These are phyloP conservation scores for Eulithis testata DNA, from an alignment of 2,888 invertebrate genomes.

Conservation along the genomic window DNA sequence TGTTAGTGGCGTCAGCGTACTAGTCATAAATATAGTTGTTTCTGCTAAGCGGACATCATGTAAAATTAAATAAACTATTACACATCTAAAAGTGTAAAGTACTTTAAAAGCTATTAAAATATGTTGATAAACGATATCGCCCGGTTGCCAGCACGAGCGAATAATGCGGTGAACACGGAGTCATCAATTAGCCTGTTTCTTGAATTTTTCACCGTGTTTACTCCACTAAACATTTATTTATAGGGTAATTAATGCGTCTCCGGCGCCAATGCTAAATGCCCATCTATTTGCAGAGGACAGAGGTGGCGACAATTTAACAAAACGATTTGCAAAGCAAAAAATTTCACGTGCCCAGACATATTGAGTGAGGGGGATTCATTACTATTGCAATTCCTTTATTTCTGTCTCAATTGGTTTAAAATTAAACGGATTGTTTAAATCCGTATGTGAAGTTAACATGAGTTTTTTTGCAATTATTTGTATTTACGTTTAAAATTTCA, in stretches of 20 bases:
- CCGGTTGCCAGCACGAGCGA: constrained; percentile 32
- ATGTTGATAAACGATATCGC: constrained; percentile 38
- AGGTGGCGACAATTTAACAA: constrained; percentile 33
- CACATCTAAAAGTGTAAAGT: constrained; percentile 1
- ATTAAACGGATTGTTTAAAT: constrained; percentile 1
- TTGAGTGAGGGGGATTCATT: constrained; percentile 17
- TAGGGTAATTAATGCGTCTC: constrained; percentile 63
- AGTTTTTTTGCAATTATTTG: no score
- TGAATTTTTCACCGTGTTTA: constrained; percentile 43
- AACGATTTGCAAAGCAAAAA: constrained; percentile 30
- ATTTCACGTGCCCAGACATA: constrained; percentile 33
- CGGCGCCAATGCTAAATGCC: constrained; percentile 55
- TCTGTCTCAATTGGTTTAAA: constrained; percentile 12
- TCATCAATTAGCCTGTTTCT: constrained; percentile 41
- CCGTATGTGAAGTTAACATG: neutral
- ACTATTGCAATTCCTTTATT: constrained; percentile 22
- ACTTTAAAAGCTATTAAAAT: constrained; percentile 35
- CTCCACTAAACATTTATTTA: constrained; percentile 56
- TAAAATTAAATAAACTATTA: no score
- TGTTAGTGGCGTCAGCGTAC: no score
- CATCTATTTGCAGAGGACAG: constrained; percentile 49
- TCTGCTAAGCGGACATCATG: no score
- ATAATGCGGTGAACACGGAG: constrained; percentile 37
- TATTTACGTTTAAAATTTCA: no score
- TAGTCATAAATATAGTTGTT: no score